A percentile compares a stretch with the other conserved stretches of the same genome.
Conservation (phyloP, 1,140 invertebrate genomes). For the Aleiodes sp. region DNA sequence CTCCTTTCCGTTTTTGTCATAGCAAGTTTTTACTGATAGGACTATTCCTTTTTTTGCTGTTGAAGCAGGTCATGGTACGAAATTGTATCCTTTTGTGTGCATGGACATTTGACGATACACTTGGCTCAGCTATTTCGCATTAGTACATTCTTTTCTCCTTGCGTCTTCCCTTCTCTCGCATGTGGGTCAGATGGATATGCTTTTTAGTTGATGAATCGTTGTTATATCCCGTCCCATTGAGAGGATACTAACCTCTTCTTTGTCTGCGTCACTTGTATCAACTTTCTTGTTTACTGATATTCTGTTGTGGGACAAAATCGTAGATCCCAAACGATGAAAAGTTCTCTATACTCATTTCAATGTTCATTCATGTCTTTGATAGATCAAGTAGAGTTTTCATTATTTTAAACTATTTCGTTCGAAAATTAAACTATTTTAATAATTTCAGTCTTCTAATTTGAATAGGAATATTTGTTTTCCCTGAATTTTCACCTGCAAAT, state of each 20-base stretch:
- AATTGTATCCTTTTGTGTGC: neutral
- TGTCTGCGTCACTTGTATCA: slow-evolving; percentile 8
- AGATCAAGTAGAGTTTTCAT: too few relatives aligned
- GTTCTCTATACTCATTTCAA: neutral
- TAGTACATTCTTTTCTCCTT: slow-evolving; percentile 17
- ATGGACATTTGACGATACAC: neutral
- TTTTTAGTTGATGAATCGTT: slow-evolving; percentile 51
- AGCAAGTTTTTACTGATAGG: too few relatives aligned
- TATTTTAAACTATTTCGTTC: too few relatives aligned
- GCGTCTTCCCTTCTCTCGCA: slow-evolving; percentile 38
- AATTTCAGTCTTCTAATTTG: too few relatives aligned
- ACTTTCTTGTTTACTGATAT: neutral
- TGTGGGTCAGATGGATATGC: slow-evolving; percentile 46
- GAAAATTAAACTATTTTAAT: too few relatives aligned
- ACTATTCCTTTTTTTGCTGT: too few relatives aligned
- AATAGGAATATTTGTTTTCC: too few relatives aligned
- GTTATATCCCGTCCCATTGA: slow-evolving; percentile 33
- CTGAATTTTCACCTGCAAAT: too few relatives aligned
- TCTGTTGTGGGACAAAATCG: neutral
- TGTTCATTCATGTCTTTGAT: neutral
- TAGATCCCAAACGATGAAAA: neutral
- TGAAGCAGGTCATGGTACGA: too few relatives aligned
- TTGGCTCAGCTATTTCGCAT: slow-evolving; percentile 4
- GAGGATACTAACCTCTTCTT: slow-evolving; percentile 28
- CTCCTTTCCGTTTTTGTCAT: too few relatives aligned